Base-by-base conservation (phyloP, 2,888 invertebrate species). In the Trilocha varians region DNA sequence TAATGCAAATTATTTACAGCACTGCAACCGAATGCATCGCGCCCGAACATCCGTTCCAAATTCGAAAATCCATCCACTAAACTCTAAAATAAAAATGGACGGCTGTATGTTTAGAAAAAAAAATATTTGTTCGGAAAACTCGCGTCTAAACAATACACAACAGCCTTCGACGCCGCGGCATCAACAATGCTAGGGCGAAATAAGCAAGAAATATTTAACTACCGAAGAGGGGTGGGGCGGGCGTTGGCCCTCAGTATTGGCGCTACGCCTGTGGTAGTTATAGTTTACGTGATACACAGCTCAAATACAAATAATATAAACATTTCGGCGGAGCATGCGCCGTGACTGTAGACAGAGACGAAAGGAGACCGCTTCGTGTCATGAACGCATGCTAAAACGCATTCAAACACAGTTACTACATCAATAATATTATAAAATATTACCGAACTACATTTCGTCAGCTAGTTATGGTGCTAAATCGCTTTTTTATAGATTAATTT, bases 261-360 rank as follows among this genome's bases (percentile, higher is more conserved):
- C 74, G 85, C 79, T 82, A 74, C 74, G 80, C 70, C 82, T 85
- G 86, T 84, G 85, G 87, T 87, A 87, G 85, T 87, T 87, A 84
- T 86, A 86, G 87, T 87, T 87, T 87, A 87, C 87, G 76, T 80
- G 87, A 87, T 87, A 87, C 86, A 87, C 86, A 86, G 83, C 85
- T 86, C 82, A 84, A 87, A 86, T 87, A 87, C 87, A 87, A 87
- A 87, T 87, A 87, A 87, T 87, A 87, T 87, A 87, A 87, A 87
- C 87, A 87, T 84, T 80, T 77, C 77, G 67, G 58, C 77, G 52
- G 83, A 73, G 85, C 85, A 85, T 85, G 85, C 83, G 85, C 85
- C 44, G 65, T 80, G 49, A 51, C 46, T 33, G 49, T 70, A 64
- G 83, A 84, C 69, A 66, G 76, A 59, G 84, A 84, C 69, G 65